Conservation (phyloP, 2,797 vertebrate species). For the Syndactyla subalaris region DNA sequence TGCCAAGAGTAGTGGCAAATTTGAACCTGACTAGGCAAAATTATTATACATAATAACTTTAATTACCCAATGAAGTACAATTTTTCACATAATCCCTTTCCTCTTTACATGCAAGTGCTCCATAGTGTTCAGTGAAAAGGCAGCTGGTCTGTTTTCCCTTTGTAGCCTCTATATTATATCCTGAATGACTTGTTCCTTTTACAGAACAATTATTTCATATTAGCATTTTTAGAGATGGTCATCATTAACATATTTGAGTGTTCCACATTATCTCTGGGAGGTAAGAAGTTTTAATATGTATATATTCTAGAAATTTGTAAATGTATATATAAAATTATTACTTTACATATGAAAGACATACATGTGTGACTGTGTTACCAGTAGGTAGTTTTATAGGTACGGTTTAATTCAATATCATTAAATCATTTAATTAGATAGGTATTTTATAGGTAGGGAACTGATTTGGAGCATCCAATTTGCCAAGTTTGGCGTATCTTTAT, state of each 20-base stretch:
- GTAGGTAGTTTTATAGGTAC: background rate
- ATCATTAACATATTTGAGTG: background rate
- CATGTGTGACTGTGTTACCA: background rate
- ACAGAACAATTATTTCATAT: background rate
- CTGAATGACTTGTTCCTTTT: background rate
- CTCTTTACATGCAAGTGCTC: background rate
- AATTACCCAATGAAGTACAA: background rate
- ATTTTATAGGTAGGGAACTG: background rate
- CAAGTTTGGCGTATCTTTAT: background rate
- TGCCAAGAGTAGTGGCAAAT: background rate
- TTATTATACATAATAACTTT: conserved; percentile 28
- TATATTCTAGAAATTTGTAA: background rate
- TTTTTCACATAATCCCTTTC: background rate
- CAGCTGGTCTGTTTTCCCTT: conserved; percentile 45
- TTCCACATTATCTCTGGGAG: background rate
- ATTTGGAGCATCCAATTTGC: background rate
- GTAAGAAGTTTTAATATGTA: background rate
- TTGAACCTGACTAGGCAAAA: conserved; percentile 54
- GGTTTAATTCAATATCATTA: background rate
- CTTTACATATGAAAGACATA: background rate
- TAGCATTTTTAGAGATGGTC: background rate
- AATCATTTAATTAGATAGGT: background rate
- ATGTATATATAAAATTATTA: background rate
- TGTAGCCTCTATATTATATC: background rate
- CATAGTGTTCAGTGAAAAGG: background rate